Conservation (phyloP, 2,113 vertebrate genomes). For the Pao palembangensis region DNA sequence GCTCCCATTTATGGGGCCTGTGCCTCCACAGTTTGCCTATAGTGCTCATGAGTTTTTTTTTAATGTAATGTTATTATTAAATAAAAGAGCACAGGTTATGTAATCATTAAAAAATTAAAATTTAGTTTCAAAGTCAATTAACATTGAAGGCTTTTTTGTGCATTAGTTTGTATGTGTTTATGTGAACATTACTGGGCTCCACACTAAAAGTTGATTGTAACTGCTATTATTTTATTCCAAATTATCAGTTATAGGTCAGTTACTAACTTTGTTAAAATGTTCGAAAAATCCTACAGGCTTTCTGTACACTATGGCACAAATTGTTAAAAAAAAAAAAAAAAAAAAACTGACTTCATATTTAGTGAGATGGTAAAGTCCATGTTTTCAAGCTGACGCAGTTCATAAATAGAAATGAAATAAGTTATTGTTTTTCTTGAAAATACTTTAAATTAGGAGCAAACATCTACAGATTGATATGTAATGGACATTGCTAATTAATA, state of each 20-base stretch:
- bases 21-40: too few species aligned
- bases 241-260: too few species aligned
- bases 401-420: not conserved
- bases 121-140: not conserved
- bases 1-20: not conserved
- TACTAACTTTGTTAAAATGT: not conserved
- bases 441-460: slow-evolving; percentile 13
- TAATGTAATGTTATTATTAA: not conserved
- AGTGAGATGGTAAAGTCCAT: slow-evolving; percentile 1
- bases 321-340: not conserved
- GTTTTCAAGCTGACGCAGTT: too few species aligned
- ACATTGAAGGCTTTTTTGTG: too few species aligned
- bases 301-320: too few species aligned
- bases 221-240: too few species aligned
- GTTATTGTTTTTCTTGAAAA: not conserved
- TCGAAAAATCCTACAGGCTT: not conserved
- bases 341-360: not conserved
- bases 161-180: too few species aligned
- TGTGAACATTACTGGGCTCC: too few species aligned
- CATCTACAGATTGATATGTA: slow-evolving; percentile 10
- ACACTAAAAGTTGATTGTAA: too few species aligned
- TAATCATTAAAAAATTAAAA: too few species aligned
- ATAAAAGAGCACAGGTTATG: not conserved
- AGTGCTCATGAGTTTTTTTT: not conserved
- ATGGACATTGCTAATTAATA: slow-evolving; percentile 28